Evolutionary conservation across 2,888 invertebrate genomes (phyloP), one percentile per base, ranked within the genome.

Genomic region (Cantharis flavilabris): DNA sequence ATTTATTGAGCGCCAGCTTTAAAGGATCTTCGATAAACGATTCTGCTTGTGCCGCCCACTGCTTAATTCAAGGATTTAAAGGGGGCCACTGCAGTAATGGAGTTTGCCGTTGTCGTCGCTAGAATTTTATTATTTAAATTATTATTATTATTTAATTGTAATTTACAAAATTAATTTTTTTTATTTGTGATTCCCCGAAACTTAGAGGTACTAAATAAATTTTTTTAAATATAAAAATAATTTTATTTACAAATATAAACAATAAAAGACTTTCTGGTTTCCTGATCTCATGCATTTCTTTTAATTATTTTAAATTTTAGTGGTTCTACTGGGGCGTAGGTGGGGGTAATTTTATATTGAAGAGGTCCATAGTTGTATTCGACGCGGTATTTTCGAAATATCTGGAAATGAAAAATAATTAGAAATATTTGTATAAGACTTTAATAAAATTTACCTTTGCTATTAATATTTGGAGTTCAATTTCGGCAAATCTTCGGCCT

Each of bases 401-500:
- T 91, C 94, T 94, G 89, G 80, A 90, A 90, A 82, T 5, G 2
- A n/a, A 49, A n/a, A n/a, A 49, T 3, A n/a, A 49, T 23, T n/a
- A 67, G 13, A 67, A 23, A 1, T 7, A 11, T 33, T 23, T 20
- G 13, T 13, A 7, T 3, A 0, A 9, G 20, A 9, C 65, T n/a
- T 49, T 9, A 10, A 13, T 13, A 49, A 33, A 65, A 64, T 70
- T 81, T 88, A 94, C 94, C 91, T 94, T 94, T n/a, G 94, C 92
- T 69, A 94, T 86, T 82, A 94, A 87, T 80, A 94, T 92, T 84
- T 94, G 93, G 82, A 96, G 88, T 88, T 96, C 95, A 71, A 93
- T 93, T 88, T 96, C 95, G 16, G 96, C 95, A 87, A 96, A 95
- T 84, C 96, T 89, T 83, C 94, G 92, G 70, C 96, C 96, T 83